phyloP scores from a whole-genome alignment of 2,113 vertebrate species.

The Centropristis striata region DNA sequence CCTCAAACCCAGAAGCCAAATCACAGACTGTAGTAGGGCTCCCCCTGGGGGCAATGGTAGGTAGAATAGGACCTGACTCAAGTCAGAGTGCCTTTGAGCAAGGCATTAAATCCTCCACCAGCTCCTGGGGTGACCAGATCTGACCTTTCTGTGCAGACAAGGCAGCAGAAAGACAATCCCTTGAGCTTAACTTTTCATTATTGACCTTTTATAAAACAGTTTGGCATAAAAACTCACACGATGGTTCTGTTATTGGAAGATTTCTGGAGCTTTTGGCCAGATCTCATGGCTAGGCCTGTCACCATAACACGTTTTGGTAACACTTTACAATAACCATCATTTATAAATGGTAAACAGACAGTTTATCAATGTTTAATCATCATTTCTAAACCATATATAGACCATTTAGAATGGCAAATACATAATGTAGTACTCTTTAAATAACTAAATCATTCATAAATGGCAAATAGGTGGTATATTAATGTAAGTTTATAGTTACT shows the following conservation, averaged over 20 bases:
- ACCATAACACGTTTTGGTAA: too few relatives aligned
- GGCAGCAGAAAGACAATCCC: neutral
- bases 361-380: too few relatives aligned
- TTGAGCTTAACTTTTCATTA: neutral
- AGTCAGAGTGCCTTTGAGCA: neutral
- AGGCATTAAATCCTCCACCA: neutral
- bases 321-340: too few relatives aligned
- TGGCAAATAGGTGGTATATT: too few relatives aligned
- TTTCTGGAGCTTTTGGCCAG: neutral
- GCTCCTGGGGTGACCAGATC: neutral
- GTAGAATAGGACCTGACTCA: neutral
- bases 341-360: too few relatives aligned
- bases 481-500: too few relatives aligned
- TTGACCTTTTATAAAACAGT: neutral
- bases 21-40: slow-evolving; percentile 39
- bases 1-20: neutral
- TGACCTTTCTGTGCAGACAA: neutral
- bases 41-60: slow-evolving; percentile 63
- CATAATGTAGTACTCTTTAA: too few relatives aligned
- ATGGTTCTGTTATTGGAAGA: fast-evolving
- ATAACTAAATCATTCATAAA: too few relatives aligned
- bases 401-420: too few relatives aligned
- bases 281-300: too few relatives aligned
- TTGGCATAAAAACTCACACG: neutral
- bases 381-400: too few relatives aligned